A percentile compares a stretch with the other conserved stretches of the same genome.
Conservation (phyloP, 2,797 vertebrate species). For the Anniella stebbinsi region DNA sequence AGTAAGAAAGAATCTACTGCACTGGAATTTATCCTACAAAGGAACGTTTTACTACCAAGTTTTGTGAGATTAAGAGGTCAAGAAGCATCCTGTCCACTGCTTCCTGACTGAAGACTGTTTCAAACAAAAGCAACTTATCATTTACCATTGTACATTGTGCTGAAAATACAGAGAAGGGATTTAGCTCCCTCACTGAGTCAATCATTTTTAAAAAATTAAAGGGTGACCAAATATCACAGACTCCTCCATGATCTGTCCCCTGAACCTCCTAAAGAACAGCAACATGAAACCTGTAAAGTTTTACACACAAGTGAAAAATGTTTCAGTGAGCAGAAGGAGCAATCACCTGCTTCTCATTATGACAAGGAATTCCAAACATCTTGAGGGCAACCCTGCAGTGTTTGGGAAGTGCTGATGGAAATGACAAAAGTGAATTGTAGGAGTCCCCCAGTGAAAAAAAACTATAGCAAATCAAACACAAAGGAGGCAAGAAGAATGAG, state of each 20-base stretch:
- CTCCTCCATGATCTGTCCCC: not conserved
- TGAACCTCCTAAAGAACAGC: not conserved
- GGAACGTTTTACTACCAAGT: not conserved
- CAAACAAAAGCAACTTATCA: not conserved
- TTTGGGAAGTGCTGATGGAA: not conserved
- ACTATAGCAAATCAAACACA: not conserved
- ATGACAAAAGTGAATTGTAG: not conserved
- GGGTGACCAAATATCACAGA: not conserved
- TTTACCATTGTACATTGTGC: not conserved
- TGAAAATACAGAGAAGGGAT: not conserved
- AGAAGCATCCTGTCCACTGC: not conserved
- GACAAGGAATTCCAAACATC: conserved; percentile 42
- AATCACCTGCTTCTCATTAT: conserved; percentile 43
- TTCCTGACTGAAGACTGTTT: not conserved
- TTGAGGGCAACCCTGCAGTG: not conserved
- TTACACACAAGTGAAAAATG: not conserved
- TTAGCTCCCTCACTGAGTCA: not conserved
- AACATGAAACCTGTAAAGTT: not conserved
- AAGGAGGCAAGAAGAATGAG: not conserved
- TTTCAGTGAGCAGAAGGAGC: not conserved
- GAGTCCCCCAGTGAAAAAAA: not conserved
- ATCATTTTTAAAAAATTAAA: not conserved
- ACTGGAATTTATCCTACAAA: not conserved
- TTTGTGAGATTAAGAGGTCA: not conserved
- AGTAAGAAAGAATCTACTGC: not conserved